A percentile compares a stretch with the other conserved stretches of the same genome.
Conservation (phyloP, 2,797 vertebrate species). For the Phrynocephalus guinanensis region DNA sequence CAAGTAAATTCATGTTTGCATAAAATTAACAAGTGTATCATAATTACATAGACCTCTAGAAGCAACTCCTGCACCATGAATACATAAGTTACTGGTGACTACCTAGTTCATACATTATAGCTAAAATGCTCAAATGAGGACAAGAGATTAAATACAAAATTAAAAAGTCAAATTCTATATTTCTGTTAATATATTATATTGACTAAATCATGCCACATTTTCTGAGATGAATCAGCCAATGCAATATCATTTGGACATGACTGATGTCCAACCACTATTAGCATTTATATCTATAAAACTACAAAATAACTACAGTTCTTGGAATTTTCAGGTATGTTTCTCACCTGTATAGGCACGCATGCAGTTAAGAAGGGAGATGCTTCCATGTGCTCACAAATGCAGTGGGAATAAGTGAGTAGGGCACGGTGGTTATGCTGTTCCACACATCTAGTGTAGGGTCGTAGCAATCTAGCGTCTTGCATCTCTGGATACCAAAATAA, state of each 20-base stretch:
- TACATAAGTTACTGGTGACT: background rate
- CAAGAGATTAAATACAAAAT: background rate
- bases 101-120: background rate
- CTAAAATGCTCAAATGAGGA: background rate
- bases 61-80: background rate
- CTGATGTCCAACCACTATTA: background rate
- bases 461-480: conserved; percentile 98
- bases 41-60: background rate
- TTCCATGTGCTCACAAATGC: conserved; percentile 99
- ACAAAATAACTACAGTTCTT: background rate
- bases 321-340: conserved; percentile 44
- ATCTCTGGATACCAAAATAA: conserved; percentile 98
- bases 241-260: no score
- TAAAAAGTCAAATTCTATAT: background rate
- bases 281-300: conserved; percentile 37
- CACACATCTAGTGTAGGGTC: conserved; percentile 94
- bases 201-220: fast-evolving
- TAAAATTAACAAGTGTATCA: background rate
- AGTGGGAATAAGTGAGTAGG: conserved; percentile 96
- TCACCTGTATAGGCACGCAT: conserved; percentile 67
- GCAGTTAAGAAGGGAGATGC: conserved; percentile 90
- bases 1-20: background rate
- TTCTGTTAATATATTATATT: background rate
- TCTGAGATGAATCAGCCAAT: background rate
- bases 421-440: conserved; percentile 99